phyloP scores from a whole-genome alignment of 2,797 vertebrate species.

The Sebastolobus alascanus region DNA sequence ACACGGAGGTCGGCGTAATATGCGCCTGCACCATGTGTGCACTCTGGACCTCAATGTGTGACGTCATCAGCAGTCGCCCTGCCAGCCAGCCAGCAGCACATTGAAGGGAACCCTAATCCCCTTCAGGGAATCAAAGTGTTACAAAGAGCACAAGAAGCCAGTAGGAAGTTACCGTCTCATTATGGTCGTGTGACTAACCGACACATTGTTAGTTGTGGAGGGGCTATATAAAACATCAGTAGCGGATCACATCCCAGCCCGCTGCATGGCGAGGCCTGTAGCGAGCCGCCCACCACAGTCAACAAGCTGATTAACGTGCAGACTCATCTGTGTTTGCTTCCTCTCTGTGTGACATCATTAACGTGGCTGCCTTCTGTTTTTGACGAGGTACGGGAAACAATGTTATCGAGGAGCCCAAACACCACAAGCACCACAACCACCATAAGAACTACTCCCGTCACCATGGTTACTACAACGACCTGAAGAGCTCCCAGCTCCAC shows the following conservation, averaged over 20 bases:
- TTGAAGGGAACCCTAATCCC: constrained; percentile 41
- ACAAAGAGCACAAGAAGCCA: constrained; percentile 38
- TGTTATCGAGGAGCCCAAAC: constrained; percentile 89
- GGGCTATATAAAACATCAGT: constrained; percentile 61
- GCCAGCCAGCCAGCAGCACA: constrained; percentile 13
- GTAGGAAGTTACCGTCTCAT: constrained; percentile 58
- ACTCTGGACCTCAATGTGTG: constrained; percentile 48
- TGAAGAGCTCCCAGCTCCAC: constrained; percentile 91
- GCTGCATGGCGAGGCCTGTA: constrained; percentile 38
- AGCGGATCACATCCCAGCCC: constrained; percentile 39
- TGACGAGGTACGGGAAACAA: constrained; percentile 87
- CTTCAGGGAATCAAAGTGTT: constrained; percentile 46
- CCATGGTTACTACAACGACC: constrained; percentile 84
- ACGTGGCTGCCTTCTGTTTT: constrained; percentile 74
- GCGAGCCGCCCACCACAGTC: constrained; percentile 46
- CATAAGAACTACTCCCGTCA: constrained; percentile 87
- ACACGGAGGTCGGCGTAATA: constrained; percentile 51
- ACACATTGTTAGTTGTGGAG: constrained; percentile 69
- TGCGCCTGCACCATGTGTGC: constrained; percentile 23
- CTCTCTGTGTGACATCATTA: constrained; percentile 71
- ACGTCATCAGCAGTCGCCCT: constrained; percentile 51
- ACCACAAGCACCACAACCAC: constrained; percentile 84
- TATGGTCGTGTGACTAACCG: constrained; percentile 68
- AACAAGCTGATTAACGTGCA: constrained; percentile 28
- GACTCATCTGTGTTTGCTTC: constrained; percentile 26